A percentile compares a stretch with the other conserved stretches of the same genome.
Conservation (phyloP, 2,888 invertebrate species). For the Phoronis australis region DNA sequence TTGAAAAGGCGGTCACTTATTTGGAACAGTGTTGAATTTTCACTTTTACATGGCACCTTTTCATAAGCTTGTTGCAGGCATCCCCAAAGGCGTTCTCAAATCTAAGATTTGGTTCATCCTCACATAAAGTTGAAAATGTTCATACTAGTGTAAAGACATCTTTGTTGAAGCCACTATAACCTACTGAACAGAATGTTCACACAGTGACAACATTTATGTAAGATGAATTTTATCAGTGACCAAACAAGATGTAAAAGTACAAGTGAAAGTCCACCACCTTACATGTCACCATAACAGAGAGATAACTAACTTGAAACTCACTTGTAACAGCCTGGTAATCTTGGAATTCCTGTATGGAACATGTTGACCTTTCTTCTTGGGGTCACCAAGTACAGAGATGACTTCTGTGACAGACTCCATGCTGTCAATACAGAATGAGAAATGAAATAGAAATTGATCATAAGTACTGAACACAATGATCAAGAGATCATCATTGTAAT, state of each 20-base stretch:
- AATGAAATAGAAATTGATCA: neutral
- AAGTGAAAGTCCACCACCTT: neutral
- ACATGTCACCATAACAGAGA: neutral
- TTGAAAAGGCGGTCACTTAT: too few species aligned
- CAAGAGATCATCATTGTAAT: too few species aligned
- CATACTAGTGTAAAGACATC: too few species aligned
- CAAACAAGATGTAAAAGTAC: neutral
- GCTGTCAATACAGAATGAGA: conserved; percentile 13
- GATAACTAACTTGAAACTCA: conserved; percentile 5
- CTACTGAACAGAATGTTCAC: too few species aligned
- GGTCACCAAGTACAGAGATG: conserved; percentile 27
- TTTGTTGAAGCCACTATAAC: too few species aligned
- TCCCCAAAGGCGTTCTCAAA: too few species aligned
- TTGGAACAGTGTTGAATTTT: too few species aligned
- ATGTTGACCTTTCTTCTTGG: conserved; percentile 31
- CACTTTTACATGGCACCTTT: too few species aligned
- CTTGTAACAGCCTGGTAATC: conserved; percentile 39
- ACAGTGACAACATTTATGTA: too few species aligned
- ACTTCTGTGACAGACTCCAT: conserved; percentile 27
- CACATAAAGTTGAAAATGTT: too few species aligned
- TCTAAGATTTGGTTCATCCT: too few species aligned
- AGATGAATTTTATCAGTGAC: neutral
- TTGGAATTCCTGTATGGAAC: conserved; percentile 42
- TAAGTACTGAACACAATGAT: neutral
- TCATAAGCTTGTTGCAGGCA: too few species aligned